Evolutionary conservation across 1,140 invertebrate species (phyloP), one percentile per base, ranked within the genome.

Genomic region (Vollenhovia emeryi): DNA sequence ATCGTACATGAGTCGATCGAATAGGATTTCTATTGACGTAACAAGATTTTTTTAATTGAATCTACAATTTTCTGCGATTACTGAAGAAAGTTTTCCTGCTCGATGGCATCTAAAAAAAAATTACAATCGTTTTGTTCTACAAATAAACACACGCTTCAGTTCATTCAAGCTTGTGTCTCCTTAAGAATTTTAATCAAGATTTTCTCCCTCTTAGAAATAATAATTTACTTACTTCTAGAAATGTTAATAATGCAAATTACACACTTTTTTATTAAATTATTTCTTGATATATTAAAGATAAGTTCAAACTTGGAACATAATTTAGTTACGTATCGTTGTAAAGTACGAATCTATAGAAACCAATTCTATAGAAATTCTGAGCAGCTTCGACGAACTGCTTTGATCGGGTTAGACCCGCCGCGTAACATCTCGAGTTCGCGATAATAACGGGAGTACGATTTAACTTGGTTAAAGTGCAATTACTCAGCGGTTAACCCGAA

Each of bases 391-490:
- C 66, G 78, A 89, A 74, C 80, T 85, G 48, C 88, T 89, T 89
- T 89, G 88, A 89, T 86, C 88, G 85, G 85, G 84, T 82, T 82
- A 83, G 84, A 85, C 88, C 57, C 71, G 64, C 84, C 64, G 88
- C 84, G 88, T 87, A 89, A 80, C 88, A 89, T 89, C 87, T 85
- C 87, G 88, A 86, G 75, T 86, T 89, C 64, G 50, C 88, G 68
- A 86, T 88, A 89, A 89, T 89, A 89, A 89, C 88, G 79, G 75
- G 88, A 89, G 88, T 89, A 89, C 88, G 88, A 89, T 89, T 89
- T 89, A 89, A 89, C 88, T 90, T 87, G 88, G 88, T 90, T 90
- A 90, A 90, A 86, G 88, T 89, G 88, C 88, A 89, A 90, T 90
- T 89, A 89, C 88, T 90, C 88, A 90, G 85, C 88, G 88, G 88